Conservation (phyloP, 2,888 invertebrate species). For the Leptopterna dolabrata region DNA sequence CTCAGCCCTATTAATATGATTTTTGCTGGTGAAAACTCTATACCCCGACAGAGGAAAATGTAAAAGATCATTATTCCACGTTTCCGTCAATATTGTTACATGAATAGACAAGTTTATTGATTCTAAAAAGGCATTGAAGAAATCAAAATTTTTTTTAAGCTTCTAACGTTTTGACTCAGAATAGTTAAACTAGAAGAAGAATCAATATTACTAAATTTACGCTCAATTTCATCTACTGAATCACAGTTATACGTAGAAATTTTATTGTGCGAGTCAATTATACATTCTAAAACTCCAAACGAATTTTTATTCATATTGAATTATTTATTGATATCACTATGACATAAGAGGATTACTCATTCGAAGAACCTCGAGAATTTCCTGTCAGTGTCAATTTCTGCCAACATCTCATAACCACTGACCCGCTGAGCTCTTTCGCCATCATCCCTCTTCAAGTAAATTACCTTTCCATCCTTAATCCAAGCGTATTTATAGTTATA, state of each 20-base stretch:
- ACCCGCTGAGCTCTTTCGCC: not conserved
- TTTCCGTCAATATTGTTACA: not conserved
- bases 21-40: not conserved
- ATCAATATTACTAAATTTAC: not conserved
- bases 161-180: not conserved
- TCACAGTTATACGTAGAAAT: not conserved
- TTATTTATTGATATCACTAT: not conserved
- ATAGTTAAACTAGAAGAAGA: not conserved
- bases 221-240: not conserved
- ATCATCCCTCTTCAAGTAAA: not conserved
- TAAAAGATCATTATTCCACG: not conserved
- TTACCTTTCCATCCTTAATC: not conserved
- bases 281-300: not conserved
- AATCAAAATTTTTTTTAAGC: no score
- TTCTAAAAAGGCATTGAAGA: not conserved
- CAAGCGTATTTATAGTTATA: not conserved
- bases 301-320: not conserved
- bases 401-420: not conserved
- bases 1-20: not conserved
- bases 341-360: not conserved
- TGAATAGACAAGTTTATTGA: not conserved
- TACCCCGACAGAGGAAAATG: conserved; percentile 1
- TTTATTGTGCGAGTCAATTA: not conserved
- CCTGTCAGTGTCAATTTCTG: conserved; percentile 5
- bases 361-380: not conserved